Percentiles rank a stretch among this genome's conserved stretches.
These are phyloP conservation scores for Agonopterix arenella DNA, from an alignment of 2,888 invertebrate species.

Conservation along the genomic window DNA sequence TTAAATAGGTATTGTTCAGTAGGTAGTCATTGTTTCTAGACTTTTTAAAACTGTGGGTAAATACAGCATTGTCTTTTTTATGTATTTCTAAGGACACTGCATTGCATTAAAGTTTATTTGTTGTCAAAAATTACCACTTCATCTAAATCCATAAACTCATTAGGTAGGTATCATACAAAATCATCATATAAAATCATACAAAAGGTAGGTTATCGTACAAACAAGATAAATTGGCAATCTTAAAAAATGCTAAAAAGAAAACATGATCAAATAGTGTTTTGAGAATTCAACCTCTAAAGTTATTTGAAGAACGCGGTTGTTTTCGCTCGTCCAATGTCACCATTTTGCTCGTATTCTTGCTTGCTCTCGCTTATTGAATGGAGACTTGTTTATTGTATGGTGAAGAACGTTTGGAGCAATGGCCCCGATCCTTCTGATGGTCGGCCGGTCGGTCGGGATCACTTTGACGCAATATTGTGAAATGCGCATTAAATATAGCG, in stretches of 20 bases:
- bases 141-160: no score
- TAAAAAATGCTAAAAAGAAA: no score
- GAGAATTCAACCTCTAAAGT: conserved; percentile 25
- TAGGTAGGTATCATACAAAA: no score
- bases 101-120: no score
- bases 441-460: conserved; percentile 16
- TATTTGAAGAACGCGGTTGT: conserved; percentile 20
- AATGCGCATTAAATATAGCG: conserved; percentile 49
- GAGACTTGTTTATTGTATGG: conserved; percentile 3
- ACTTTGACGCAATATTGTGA: conserved; percentile 42
- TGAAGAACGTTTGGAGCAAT: neutral
- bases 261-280: neutral
- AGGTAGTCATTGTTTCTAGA: neutral
- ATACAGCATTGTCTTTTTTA: no score
- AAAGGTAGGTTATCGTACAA: no score
- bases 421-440: neutral
- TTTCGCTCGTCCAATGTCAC: conserved; percentile 35
- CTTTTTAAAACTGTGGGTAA: conserved; percentile 1
- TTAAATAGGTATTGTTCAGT: neutral
- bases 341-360: conserved; percentile 28
- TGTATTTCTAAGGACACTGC: no score
- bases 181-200: no score
- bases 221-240: no score
- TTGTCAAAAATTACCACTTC: no score
- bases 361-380: conserved; percentile 6